Base-by-base conservation (phyloP, 2,113 vertebrate genomes). In the Melanocharis versteri region DNA sequence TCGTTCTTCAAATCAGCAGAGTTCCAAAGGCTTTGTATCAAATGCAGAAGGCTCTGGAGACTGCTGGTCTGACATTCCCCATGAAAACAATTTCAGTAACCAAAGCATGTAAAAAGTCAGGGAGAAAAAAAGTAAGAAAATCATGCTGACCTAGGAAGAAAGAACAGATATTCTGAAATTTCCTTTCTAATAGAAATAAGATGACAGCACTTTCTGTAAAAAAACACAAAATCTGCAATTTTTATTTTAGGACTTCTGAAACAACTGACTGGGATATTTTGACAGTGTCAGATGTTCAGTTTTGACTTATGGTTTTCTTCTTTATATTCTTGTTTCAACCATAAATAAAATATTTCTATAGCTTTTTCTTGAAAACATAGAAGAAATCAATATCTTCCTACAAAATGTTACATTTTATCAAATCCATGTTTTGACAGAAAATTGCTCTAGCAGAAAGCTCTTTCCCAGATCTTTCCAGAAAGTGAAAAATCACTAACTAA, bases 241-340 rank as follows among this genome's bases (percentile, higher is more conserved):
- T 85, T 95, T 91, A 90, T 89, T 94, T 94, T 70, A 20, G 48
- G 66, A 85, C n/a, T 53, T 42, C 70, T 65, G 50, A 83, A 93
- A 78, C 35, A 62, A 80, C 47, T 70, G 33, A 54, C 44, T 58
- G 20, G 19, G 90, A n/a, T 88, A 83, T 89, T 94, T 93, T 83
- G 42, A 64, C 60, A 37, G 40, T 31, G 21, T 78, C 75, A 93
- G 47, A 72, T 31, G 8, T 44, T 90, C 72, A 45, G 30, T 31
- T 95, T 81, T 85, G 71, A 65, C 27, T 81, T 80, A 33, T 0
- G 1, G 4, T 66, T 96, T 96, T 83, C 51, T 54, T 83, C 39
- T 66, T 87, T 61, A 37, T 51, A 77, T 56, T 77, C 22, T 21
- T 86, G 42, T 78, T 90, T 81, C 40, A 88, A 70, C 31, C 28